Base-by-base conservation (phyloP, 2,113 vertebrate species). In the Cnemophilus loriae region DNA sequence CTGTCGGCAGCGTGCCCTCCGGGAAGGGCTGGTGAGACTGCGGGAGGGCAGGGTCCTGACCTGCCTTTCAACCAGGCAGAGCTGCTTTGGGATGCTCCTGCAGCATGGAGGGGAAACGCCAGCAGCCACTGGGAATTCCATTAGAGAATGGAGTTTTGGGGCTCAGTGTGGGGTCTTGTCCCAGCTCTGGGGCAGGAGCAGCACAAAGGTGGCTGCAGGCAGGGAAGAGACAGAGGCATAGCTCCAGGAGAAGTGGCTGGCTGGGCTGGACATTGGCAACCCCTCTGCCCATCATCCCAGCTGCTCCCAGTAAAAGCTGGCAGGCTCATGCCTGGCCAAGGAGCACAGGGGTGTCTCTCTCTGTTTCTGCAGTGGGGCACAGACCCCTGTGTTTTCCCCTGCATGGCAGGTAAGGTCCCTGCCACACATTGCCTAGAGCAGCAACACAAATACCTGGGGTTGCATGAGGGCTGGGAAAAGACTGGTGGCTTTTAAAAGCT, bases 11-110 rank as follows among this genome's bases (percentile, higher is more conserved):
- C 4, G 1, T 50, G 61, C 71, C 89, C 77, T 49, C 10, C 0
- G 76, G 93, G 71, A 83, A 90, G 57, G 70, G 85, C 75, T 95
- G 93, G 76, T 4, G 30, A 78, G 89, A 35, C 93, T 76, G 84
- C 7, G 4, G 71, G 71, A 69, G 59, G 46, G 71, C 50, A 69
- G 63, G 91, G 55, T 91, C 68, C 87, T 74, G 88, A 95, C 69
- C 87, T 87, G 93, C 89, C 81, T 87, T 67, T 95, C 84, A 91
- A 65, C 64, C 4, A 1, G 28, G 68, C 55, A 39, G 68, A 78
- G 60, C 55, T 92, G 55, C 70, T 74, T 81, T 2, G 5, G 65
- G 88, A 90, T 86, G 80, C 59, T 88, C 57, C 61, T 17, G 88
- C n/a, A 53, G 56, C 65, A 15, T 0, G 2, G 49, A 16, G 27